Conservation (phyloP, 2,113 vertebrate genomes). For the Bubo blakistoni region DNA sequence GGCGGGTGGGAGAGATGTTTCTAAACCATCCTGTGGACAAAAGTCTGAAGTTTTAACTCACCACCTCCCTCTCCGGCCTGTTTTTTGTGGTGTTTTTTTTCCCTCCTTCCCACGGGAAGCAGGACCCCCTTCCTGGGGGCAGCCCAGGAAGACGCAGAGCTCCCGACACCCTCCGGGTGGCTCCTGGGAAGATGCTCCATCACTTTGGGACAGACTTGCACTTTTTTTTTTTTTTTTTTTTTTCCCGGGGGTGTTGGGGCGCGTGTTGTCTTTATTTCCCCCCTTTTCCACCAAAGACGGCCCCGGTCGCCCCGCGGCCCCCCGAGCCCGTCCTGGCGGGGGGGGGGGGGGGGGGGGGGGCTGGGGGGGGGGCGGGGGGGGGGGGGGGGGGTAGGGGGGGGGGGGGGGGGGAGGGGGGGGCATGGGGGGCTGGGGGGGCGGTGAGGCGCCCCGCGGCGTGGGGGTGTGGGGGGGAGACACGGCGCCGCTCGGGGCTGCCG, state of each 20-base stretch:
- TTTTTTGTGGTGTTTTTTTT: neutral
- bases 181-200: neutral
- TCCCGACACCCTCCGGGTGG: neutral
- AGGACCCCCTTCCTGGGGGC: neutral
- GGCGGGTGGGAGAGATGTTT: neutral
- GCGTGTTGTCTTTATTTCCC: neutral
- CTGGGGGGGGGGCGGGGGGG: no score
- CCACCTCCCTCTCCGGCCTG: neutral
- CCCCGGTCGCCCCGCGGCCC: neutral
- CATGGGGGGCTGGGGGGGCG: neutral
- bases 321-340: neutral
- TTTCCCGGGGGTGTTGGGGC: fast-evolving
- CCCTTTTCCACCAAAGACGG: neutral
- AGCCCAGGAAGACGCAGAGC: neutral
- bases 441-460: neutral
- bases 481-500: neutral
- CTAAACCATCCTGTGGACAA: neutral
- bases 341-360: neutral
- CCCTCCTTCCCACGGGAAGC: neutral
- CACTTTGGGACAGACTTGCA: neutral
- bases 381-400: neutral
- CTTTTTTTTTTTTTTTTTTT: neutral
- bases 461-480: neutral
- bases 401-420: neutral
- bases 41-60: neutral